Base-by-base conservation (phyloP, 2,888 invertebrate genomes). In the Calephelis perditalis region DNA sequence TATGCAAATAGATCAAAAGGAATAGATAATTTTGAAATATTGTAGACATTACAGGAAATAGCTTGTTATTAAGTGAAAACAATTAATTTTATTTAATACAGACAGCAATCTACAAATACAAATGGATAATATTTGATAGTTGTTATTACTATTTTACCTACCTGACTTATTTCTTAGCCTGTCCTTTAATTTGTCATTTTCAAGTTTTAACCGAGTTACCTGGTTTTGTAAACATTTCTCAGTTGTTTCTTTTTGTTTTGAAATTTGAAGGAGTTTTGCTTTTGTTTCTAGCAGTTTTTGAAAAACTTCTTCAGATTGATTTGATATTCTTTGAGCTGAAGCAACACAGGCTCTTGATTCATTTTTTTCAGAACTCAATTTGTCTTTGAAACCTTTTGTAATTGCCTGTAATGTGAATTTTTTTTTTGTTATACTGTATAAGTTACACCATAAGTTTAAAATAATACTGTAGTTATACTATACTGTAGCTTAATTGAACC, bases 291-390 rank as follows among this genome's bases (percentile, higher is more conserved):
- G 70, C 47, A 86, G 68, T 63, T 79, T 79, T 58, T 81, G 78
- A 47, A 79, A 68, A 61, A 87, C 69, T 12, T 76, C 78, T 67
- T 84, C 81, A n/a, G 86, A 86, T 54, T 78, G 82, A 62, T 88
- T 87, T 0, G 88, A 78, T 49, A 86, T 78, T 63, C 84, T 79
- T 66, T 85, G 88, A 2, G 86, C 87, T 55, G 87, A 81, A 44
- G 85, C 86, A 43, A 89, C 79, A 75, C 89, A 90, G 11, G 88
- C 83, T 67, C 76, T 82, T 3, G 88, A 76, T 71, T 87, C 86
- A 77, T 84, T 85, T 67, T 84, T 84, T 64, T 88, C 87, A 5
- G 63, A 65, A 62, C 67, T 76, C 46, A 88, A 70, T 67, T 79
- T 82, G 35, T 79, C 76, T 68, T 83, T 86, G 5, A 86, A 65